These are phyloP conservation scores for Muscicapa comitata DNA, from an alignment of 2,797 vertebrate species.

Conservation along the genomic window DNA sequence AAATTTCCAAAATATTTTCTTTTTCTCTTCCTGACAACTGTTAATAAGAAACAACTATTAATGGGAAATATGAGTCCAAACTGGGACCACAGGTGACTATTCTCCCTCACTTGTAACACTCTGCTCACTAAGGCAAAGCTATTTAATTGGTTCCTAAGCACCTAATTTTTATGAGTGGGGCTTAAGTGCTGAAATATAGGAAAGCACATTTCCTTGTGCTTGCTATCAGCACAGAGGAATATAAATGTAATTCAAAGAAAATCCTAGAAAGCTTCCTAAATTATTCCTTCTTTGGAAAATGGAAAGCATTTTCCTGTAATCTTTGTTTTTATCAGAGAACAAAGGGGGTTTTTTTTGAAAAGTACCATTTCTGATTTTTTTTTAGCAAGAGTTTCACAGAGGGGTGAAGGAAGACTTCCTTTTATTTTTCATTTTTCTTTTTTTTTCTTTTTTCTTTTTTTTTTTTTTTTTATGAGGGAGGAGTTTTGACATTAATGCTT, in stretches of 20 bases:
- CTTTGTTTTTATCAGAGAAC: not conserved
- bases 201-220: not conserved
- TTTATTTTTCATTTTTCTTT: accelerated
- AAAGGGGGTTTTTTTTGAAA: not conserved
- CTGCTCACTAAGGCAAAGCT: slow-evolving; percentile 9
- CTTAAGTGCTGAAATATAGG: not conserved
- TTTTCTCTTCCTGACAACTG: not conserved
- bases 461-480: accelerated
- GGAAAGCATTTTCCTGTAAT: not conserved
- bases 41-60: slow-evolving; percentile 23
- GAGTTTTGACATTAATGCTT: not conserved
- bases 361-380: not conserved
- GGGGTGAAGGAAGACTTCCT: not conserved
- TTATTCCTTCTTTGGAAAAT: not conserved
- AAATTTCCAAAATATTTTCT: slow-evolving; percentile 16
- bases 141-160: slow-evolving; percentile 66
- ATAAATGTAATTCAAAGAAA: slow-evolving; percentile 1
- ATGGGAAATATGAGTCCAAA: slow-evolving; percentile 27
- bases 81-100: not conserved
- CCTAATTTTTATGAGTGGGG: slow-evolving; percentile 33
- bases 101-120: not conserved
- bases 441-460: accelerated
- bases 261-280: slow-evolving; percentile 1
- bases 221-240: not conserved
- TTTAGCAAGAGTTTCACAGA: not conserved